phyloP scores from a whole-genome alignment of 2,888 invertebrate genomes.

The Conchocele bisecta region DNA sequence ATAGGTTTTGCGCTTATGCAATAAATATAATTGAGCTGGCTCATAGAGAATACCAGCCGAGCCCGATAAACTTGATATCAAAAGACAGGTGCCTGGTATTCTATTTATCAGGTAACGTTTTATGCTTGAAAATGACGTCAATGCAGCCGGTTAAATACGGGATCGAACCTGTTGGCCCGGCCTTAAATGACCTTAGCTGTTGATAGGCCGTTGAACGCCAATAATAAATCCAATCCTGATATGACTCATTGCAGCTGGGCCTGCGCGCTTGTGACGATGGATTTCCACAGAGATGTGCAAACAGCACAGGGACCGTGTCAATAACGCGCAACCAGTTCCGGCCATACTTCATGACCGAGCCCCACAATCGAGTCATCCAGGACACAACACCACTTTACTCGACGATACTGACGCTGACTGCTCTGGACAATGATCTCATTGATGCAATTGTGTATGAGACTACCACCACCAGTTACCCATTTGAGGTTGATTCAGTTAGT shows the following conservation, averaged over 20 bases:
- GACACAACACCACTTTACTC: slow-evolving; percentile 45
- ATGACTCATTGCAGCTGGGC: slow-evolving; percentile 55
- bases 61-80: no score
- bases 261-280: slow-evolving; percentile 69
- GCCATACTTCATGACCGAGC: slow-evolving; percentile 68
- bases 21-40: neutral
- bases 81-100: no score
- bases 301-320: slow-evolving; percentile 64
- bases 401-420: slow-evolving; percentile 51
- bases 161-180: no score
- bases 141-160: no score
- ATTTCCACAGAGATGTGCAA: slow-evolving; percentile 63
- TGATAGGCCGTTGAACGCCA: no score
- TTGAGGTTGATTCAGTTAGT: slow-evolving; percentile 56
- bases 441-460: slow-evolving; percentile 66
- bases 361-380: slow-evolving; percentile 55
- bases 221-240: no score
- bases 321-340: slow-evolving; percentile 70
- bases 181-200: no score
- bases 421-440: slow-evolving; percentile 61
- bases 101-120: no score
- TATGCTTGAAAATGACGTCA: no score
- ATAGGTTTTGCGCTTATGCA: neutral
- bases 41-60: neutral
- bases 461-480: slow-evolving; percentile 52